phyloP scores from a whole-genome alignment of 2,113 vertebrate genomes.

The Pseudorectes ferrugineus region DNA sequence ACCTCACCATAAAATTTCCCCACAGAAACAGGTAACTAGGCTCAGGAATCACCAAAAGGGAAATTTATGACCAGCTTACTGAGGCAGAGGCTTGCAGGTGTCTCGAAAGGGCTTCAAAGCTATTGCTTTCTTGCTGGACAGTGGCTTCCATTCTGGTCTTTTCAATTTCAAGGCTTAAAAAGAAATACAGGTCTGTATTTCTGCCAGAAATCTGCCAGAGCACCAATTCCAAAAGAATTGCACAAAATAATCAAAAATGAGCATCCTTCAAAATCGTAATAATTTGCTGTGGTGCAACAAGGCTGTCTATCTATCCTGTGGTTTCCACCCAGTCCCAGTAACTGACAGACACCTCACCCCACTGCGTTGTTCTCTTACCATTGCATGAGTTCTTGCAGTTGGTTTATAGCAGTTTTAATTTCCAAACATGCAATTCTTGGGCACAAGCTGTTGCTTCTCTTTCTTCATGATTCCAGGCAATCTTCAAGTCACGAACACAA shows the following conservation, averaged over 20 bases:
- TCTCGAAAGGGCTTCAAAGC: constrained; percentile 81
- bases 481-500: constrained; percentile 64
- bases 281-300: background rate
- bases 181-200: background rate
- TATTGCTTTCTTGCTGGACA: constrained; percentile 76
- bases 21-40: background rate
- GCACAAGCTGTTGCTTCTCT: constrained; percentile 57
- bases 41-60: background rate
- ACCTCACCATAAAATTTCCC: background rate
- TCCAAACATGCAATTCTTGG: constrained; percentile 74
- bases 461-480: constrained; percentile 70
- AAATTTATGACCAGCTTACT: constrained; percentile 68
- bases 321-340: background rate
- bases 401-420: constrained; percentile 63
- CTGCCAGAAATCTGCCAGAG: background rate
- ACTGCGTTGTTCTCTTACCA: constrained; percentile 61
- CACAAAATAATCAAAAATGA: background rate
- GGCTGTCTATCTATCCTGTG: background rate
- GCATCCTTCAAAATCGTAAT: background rate
- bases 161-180: constrained; percentile 85
- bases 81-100: constrained; percentile 65
- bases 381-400: constrained; percentile 81
- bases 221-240: background rate
- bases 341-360: background rate
- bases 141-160: constrained; percentile 81